Evolutionary conservation across 2,888 invertebrate genomes (phyloP), one percentile per base, ranked within the genome.

Genomic region (Caenorhabditis sp.): DNA sequence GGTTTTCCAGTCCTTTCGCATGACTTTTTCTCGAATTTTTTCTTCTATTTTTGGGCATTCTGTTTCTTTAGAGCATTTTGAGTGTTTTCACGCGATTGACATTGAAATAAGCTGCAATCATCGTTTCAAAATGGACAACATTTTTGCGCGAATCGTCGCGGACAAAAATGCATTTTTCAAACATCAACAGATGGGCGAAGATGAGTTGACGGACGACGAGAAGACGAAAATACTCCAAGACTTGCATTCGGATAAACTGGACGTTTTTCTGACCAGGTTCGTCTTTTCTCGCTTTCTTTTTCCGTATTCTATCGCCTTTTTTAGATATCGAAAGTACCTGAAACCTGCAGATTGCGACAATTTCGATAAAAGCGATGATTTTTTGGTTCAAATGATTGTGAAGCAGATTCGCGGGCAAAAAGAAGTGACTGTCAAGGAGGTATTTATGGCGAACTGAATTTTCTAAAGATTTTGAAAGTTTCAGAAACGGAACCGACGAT

Each of bases 181-280:
- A 24, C 79, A 82, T 63, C 85, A 86, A 55, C 79, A 83, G 56
- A 53, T 73, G 17, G 82, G 73, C 11, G 85, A 86, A 15, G 75
- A 65, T 2, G 87, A 87, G 11, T 55, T 86, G 56, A 79, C 79
- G 2, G 68, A 77, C 4, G 71, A 62, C 8, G 74, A 83, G 66
- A 83, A 83, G 45, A 22, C 43, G 22, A 35, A 71, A 11, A 82
- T 86, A 24, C 50, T 86, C 17, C 20, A 41, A 9, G 62, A 82
- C 2, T 59, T 85, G 26, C 73, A 50, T 15, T 48, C 61, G 0
- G 39, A 55, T 1, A 85, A 86, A 15, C 62, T 80, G 3, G 13
- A 65, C 2, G 39, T 85, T 24, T 86, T 86, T 76, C 45, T 86
- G 5, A 79, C 81, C 50, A 83, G 86, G 63, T 84, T 50, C 15